These are phyloP conservation scores for Trididemnum nubilum DNA, from an alignment of 23 tunicate species.

Conservation along the genomic window DNA sequence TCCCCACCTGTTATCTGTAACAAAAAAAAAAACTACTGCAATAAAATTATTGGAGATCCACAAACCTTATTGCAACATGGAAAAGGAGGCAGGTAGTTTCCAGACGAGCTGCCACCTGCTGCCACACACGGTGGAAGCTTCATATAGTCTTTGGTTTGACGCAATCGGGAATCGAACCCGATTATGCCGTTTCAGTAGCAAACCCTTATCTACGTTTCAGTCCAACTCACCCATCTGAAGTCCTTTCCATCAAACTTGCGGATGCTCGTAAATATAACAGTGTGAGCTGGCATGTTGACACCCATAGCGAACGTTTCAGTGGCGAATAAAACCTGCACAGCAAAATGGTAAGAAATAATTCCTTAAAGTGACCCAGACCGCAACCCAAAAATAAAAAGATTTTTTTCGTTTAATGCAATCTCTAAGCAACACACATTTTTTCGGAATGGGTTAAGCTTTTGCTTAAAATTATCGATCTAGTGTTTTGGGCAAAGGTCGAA, in stretches of 20 bases:
- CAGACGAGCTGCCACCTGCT: neutral
- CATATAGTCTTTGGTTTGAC: too few relatives aligned
- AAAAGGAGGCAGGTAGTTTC: too few relatives aligned
- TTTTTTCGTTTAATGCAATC: too few relatives aligned
- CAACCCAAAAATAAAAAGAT: too few relatives aligned
- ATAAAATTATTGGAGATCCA: neutral
- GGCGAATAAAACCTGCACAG: constrained; percentile 71
- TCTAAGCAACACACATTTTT: too few relatives aligned
- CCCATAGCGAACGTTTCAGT: constrained; percentile 99
- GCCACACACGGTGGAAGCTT: too few relatives aligned
- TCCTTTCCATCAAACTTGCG: constrained; percentile 95
- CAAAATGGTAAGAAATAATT: neutral
- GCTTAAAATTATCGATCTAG: too few relatives aligned
- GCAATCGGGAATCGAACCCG: too few relatives aligned
- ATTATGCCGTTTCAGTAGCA: too few relatives aligned
- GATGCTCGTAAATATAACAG: constrained; percentile 88
- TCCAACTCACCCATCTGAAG: constrained; percentile 69
- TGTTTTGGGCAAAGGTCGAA: too few relatives aligned
- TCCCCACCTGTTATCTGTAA: constrained; percentile 95
- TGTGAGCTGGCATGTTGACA: constrained; percentile 99
- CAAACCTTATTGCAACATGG: neutral
- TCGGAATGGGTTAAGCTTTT: too few relatives aligned
- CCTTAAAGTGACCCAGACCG: too few relatives aligned
- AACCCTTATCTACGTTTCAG: neutral
- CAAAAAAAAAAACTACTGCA: neutral